A percentile compares a stretch with the other conserved stretches of the same genome.
phyloP scores from a whole-genome alignment of 1,140 invertebrate genomes.

The Diploscapter pachys region DNA sequence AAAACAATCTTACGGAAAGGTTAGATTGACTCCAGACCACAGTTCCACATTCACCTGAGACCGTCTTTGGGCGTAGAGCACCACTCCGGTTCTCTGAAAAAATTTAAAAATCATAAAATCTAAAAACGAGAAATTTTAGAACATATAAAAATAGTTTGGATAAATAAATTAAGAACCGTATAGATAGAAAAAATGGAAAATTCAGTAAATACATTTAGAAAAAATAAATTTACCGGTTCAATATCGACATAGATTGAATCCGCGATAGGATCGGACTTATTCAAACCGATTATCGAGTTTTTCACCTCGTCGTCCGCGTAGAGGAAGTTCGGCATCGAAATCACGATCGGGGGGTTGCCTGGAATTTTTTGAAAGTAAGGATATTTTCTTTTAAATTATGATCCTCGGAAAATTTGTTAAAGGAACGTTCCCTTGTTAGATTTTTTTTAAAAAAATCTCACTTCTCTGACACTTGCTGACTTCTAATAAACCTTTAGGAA shows the following conservation, averaged over 20 bases:
- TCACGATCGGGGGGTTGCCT: conserved; percentile 45
- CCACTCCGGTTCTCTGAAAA: conserved; percentile 32
- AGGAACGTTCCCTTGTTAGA: too few species aligned
- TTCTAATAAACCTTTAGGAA: conserved; percentile 37
- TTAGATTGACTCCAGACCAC: conserved; percentile 32
- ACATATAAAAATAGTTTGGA: too few species aligned
- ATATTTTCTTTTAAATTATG: not conserved
- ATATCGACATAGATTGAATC: conserved; percentile 52
- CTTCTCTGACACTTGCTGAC: conserved; percentile 39
- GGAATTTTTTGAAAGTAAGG: not conserved
- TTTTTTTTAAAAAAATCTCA: too few species aligned
- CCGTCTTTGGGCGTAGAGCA: conserved; percentile 29
- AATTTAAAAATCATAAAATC: not conserved
- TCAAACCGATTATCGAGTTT: conserved; percentile 28
- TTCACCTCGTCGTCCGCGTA: conserved; percentile 36
- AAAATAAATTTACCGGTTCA: conserved; percentile 37
- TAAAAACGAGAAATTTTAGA: not conserved
- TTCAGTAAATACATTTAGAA: too few species aligned
- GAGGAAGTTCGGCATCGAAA: conserved; percentile 52
- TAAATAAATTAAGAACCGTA: too few species aligned
- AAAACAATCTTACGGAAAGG: conserved; percentile 19
- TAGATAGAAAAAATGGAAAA: too few species aligned
- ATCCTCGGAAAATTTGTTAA: not conserved
- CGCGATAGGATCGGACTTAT: conserved; percentile 37
- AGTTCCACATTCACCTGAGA: conserved; percentile 40